A percentile compares a stretch with the other conserved stretches of the same genome.
These are phyloP conservation scores for Salmo trutta DNA, from an alignment of 2,797 vertebrate genomes.

Conservation along the genomic window DNA sequence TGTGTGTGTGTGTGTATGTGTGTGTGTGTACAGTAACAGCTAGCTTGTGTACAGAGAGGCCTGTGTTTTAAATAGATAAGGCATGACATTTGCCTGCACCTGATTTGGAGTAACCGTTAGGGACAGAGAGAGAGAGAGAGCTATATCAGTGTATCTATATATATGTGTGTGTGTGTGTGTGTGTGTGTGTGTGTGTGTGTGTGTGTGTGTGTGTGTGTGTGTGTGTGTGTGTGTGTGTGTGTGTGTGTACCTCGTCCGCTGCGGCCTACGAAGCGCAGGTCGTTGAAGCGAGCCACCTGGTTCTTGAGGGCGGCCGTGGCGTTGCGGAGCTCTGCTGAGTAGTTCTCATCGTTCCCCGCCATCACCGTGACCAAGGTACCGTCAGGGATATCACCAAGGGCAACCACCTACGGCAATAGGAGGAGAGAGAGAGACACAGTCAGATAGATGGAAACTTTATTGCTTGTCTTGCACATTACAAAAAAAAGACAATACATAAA, in stretches of 20 bases:
- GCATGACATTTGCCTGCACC: conserved; percentile 10
- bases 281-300: conserved; percentile 95
- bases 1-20: conserved; percentile 20
- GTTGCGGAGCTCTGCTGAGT: conserved; percentile 93
- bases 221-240: conserved; percentile 10
- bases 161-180: conserved; percentile 9
- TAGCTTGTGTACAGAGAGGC: conserved; percentile 5
- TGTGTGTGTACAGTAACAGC: conserved; percentile 4
- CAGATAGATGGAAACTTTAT: not conserved
- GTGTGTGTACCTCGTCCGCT: conserved; percentile 57
- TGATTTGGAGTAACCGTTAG: conserved; percentile 6
- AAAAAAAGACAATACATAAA: not conserved
- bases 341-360: conserved; percentile 98
- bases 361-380: conserved; percentile 96
- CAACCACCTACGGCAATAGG: conserved; percentile 82
- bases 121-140: not conserved
- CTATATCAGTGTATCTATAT: not conserved
- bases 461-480: not conserved
- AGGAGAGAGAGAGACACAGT: not conserved
- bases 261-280: conserved; percentile 95
- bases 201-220: conserved; percentile 9
- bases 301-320: conserved; percentile 95
- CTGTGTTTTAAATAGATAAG: conserved; percentile 22
- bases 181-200: no score
- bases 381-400: conserved; percentile 89